Evolutionary conservation across 2,113 vertebrate genomes (phyloP).

Genomic region (Zosterops pallidus): DNA sequence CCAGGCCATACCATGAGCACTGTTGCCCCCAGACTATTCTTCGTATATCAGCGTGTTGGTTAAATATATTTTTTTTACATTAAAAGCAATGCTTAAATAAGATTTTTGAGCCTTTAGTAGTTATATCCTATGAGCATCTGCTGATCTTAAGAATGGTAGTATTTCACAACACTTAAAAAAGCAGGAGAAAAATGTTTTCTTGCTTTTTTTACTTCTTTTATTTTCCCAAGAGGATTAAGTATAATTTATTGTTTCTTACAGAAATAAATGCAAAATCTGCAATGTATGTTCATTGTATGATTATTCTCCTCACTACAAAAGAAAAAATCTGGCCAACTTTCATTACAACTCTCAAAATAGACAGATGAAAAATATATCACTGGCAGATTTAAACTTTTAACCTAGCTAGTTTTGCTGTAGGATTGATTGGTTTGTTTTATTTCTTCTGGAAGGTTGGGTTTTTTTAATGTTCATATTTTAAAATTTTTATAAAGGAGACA

Average conservation of each 20-base stretch:
- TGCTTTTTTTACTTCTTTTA: background rate
- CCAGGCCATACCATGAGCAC: background rate
- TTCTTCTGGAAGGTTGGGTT: background rate
- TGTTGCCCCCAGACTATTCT: background rate
- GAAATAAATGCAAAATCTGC: background rate
- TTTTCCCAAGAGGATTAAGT: background rate
- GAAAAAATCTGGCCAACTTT: background rate
- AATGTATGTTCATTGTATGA: background rate
- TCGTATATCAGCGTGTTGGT: background rate
- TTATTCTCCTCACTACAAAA: background rate
- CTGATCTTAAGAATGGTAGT: background rate
- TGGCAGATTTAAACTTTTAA: background rate
- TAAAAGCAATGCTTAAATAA: background rate
- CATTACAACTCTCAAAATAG: background rate
- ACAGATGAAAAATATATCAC: background rate
- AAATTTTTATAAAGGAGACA: background rate
- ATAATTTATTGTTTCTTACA: background rate
- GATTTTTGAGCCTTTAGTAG: background rate
- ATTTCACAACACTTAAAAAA: background rate
- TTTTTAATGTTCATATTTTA: background rate
- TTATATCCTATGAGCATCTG: background rate
- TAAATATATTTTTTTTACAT: background rate
- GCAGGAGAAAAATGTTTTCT: background rate
- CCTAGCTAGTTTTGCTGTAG: background rate
- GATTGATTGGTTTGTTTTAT: background rate